phyloP scores from a whole-genome alignment of 2,113 vertebrate genomes.

The Lepidothrix coronata region DNA sequence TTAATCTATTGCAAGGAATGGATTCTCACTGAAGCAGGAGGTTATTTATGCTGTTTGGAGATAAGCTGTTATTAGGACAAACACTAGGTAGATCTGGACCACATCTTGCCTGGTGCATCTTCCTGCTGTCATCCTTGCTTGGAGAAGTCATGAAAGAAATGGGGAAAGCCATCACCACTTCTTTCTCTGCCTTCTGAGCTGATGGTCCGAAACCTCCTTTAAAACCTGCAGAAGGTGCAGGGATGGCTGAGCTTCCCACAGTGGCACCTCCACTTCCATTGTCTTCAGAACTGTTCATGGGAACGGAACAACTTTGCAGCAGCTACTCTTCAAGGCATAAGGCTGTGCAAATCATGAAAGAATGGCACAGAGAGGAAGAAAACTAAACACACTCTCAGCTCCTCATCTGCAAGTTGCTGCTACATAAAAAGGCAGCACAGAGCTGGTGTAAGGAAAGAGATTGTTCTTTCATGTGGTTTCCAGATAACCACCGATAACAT shows the following conservation, averaged over 20 bases:
- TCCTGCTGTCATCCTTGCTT: neutral
- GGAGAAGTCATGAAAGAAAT: neutral
- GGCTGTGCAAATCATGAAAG: neutral
- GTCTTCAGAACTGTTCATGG: neutral
- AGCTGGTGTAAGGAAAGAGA: neutral
- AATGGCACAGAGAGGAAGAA: neutral
- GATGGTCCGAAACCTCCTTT: neutral
- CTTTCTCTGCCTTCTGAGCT: neutral
- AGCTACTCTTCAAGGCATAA: neutral
- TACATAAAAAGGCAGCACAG: neutral
- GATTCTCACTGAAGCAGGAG: neutral
- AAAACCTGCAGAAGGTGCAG: neutral
- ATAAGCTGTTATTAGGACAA: neutral
- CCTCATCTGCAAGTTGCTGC: neutral
- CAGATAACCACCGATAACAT: neutral
- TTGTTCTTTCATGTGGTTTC: neutral
- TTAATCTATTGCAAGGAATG: neutral
- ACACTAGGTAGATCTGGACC: neutral
- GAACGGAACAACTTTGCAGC: neutral
- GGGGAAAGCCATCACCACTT: neutral
- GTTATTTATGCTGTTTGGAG: neutral
- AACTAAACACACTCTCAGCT: neutral
- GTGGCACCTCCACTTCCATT: neutral
- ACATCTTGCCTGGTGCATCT: neutral
- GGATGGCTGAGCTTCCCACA: neutral